Conservation (phyloP, 2,888 invertebrate genomes). For the Allacma fusca region DNA sequence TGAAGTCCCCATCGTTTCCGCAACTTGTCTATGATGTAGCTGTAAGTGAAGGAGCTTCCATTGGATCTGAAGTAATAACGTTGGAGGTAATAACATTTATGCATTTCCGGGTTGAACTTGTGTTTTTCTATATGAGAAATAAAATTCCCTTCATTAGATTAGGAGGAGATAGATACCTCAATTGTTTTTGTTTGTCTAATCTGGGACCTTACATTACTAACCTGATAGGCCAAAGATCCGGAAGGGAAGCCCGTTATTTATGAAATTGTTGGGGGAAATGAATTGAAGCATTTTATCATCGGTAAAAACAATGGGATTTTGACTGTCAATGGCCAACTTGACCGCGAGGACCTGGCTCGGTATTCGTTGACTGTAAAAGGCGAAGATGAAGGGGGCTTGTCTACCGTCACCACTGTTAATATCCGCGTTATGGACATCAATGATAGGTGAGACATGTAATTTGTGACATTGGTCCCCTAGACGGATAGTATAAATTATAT, state of each 20-base stretch:
- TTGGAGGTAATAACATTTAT: constrained; percentile 57
- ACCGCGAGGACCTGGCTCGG: constrained; percentile 86
- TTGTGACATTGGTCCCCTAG: no score
- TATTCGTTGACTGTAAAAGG: constrained; percentile 86
- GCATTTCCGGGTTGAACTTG: constrained; percentile 19
- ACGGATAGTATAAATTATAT: no score
- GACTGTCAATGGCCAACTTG: constrained; percentile 82
- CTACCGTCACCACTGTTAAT: constrained; percentile 83
- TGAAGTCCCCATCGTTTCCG: constrained; percentile 81
- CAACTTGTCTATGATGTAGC: constrained; percentile 85
- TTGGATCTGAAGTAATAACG: constrained; percentile 64
- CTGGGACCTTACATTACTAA: background rate
- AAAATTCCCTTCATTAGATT: no score
- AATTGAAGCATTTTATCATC: constrained; percentile 85
- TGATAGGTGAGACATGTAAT: constrained; percentile 72
- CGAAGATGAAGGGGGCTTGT: constrained; percentile 83
- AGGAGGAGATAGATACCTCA: no score
- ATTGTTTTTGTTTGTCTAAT: background rate
- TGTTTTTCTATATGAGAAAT: constrained; percentile 29
- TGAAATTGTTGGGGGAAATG: constrained; percentile 87
- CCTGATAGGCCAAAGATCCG: constrained; percentile 57
- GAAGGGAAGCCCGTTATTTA: constrained; percentile 76
- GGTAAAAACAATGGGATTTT: constrained; percentile 88
- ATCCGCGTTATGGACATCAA: constrained; percentile 90
- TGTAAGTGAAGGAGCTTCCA: constrained; percentile 87